A percentile compares a stretch with the other conserved stretches of the same genome.
Evolutionary conservation across 1,140 invertebrate species (phyloP).

Genomic region (Monochamus saltuarius): DNA sequence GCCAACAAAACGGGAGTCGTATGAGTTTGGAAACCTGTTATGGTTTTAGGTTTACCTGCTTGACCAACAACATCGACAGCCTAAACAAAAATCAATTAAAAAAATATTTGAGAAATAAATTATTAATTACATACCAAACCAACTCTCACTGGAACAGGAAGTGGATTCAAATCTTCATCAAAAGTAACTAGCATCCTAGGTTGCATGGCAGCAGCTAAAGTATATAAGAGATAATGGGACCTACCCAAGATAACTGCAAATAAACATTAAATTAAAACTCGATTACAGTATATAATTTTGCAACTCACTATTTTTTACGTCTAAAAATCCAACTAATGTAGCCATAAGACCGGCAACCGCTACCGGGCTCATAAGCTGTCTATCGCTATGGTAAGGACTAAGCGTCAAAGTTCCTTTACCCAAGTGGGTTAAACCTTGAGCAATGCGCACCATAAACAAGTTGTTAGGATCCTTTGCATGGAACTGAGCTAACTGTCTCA

Average conservation of each 20-base stretch:
- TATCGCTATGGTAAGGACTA: conserved; percentile 96
- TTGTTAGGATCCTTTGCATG: conserved; percentile 98
- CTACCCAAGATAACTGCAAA: conserved; percentile 87
- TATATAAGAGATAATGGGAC: conserved; percentile 95
- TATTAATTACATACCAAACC: conserved; percentile 71
- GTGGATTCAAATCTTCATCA: conserved; percentile 90
- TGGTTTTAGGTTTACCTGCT: conserved; percentile 99
- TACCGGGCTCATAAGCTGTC: conserved; percentile 92
- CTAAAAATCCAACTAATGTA: conserved; percentile 89
- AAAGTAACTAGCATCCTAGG: conserved; percentile 99
- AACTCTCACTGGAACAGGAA: conserved; percentile 95
- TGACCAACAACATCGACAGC: conserved; percentile 99
- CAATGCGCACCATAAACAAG: conserved; percentile 98
- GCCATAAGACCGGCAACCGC: conserved; percentile 92
- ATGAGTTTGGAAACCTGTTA: conserved; percentile 99
- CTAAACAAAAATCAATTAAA: conserved; percentile 52
- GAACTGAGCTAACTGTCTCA: conserved; percentile 94
- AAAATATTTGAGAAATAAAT: background rate
- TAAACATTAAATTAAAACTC: conserved; percentile 38
- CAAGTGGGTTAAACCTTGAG: conserved; percentile 96
- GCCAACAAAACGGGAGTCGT: conserved; percentile 97
- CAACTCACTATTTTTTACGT: conserved; percentile 92
- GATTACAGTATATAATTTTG: background rate
- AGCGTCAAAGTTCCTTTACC: conserved; percentile 98
- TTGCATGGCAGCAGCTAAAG: conserved; percentile 95